A percentile compares a stretch with the other conserved stretches of the same genome.
Evolutionary conservation across 2,797 vertebrate genomes (phyloP).

Genomic region (Tadarida brasiliensis): DNA sequence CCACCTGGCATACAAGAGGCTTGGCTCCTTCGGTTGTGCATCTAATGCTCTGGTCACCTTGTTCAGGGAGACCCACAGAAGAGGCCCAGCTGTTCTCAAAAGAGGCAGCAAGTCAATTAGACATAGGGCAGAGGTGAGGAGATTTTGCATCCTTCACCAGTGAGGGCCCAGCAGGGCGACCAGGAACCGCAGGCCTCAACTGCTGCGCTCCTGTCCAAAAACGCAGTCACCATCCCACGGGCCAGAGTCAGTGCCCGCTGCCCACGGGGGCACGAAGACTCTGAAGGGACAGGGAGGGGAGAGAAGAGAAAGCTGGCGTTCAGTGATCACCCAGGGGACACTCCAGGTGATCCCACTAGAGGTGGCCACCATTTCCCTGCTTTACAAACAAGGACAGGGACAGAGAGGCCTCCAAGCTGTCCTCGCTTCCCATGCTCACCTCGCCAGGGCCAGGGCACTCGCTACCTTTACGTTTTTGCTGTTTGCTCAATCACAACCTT

Average conservation of each 20-base stretch:
- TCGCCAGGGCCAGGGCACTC: fast-evolving
- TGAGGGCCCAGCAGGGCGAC: background rate
- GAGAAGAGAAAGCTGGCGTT: background rate
- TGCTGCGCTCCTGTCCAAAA: background rate
- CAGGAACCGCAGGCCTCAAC: background rate
- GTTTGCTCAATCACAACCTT: background rate
- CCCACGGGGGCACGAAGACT: fast-evolving
- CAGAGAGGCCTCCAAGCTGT: background rate
- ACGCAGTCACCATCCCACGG: background rate
- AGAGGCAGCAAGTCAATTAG: background rate
- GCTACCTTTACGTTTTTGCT: background rate
- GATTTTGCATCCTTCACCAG: background rate
- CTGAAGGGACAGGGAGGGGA: background rate
- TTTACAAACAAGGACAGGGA: background rate
- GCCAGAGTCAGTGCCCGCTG: background rate
- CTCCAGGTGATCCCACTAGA: background rate
- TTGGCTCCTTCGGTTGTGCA: background rate
- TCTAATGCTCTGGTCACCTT: background rate
- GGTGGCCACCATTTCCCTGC: background rate
- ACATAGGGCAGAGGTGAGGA: background rate
- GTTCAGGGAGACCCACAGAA: background rate
- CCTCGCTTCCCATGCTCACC: background rate
- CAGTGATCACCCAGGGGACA: background rate
- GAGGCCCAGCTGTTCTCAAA: background rate
- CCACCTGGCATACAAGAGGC: background rate